A percentile compares a stretch with the other conserved stretches of the same genome.
These are phyloP conservation scores for Hyperoplus immaculatus DNA, from an alignment of 2,797 vertebrate species.

Conservation along the genomic window DNA sequence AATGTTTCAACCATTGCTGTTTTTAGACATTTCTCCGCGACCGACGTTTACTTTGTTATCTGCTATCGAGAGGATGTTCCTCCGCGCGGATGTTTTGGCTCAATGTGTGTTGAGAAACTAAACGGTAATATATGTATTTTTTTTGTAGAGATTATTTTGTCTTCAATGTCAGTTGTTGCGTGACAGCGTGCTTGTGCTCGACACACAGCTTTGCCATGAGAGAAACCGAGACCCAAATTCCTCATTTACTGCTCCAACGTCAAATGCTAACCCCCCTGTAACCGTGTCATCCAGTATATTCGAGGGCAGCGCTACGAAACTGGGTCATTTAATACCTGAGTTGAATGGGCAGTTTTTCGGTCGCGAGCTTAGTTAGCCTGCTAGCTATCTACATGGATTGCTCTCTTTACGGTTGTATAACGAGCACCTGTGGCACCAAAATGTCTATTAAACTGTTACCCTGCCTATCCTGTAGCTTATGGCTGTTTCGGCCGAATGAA, in stretches of 20 bases:
- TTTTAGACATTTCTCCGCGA: constrained; percentile 41
- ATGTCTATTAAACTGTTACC: constrained; percentile 26
- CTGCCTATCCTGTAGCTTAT: neutral
- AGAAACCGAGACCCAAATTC: constrained; percentile 16
- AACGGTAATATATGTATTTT: constrained; percentile 52
- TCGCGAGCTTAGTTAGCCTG: constrained; percentile 80
- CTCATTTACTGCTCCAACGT: constrained; percentile 9
- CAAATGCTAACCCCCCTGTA: neutral
- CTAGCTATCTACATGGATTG: constrained; percentile 70
- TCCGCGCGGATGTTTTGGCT: constrained; percentile 26
- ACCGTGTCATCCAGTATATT: constrained; percentile 22
- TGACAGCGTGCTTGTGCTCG: constrained; percentile 77
- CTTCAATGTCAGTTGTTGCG: constrained; percentile 81
- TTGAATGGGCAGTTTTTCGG: constrained; percentile 67
- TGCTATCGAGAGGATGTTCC: constrained; percentile 16
- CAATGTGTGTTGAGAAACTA: constrained; percentile 14
- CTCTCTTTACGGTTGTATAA: constrained; percentile 77
- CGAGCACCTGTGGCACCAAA: constrained; percentile 78
- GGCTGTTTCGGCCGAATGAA: neutral
- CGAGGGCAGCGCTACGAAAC: constrained; percentile 10
- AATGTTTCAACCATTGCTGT: constrained; percentile 73
- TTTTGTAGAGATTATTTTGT: constrained; percentile 57
- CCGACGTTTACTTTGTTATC: constrained; percentile 5
- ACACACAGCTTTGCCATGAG: constrained; percentile 50
- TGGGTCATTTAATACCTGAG: constrained; percentile 34